These are phyloP conservation scores for Drosophila azteca DNA, from an alignment of 1,140 invertebrate species.

Conservation along the genomic window DNA sequence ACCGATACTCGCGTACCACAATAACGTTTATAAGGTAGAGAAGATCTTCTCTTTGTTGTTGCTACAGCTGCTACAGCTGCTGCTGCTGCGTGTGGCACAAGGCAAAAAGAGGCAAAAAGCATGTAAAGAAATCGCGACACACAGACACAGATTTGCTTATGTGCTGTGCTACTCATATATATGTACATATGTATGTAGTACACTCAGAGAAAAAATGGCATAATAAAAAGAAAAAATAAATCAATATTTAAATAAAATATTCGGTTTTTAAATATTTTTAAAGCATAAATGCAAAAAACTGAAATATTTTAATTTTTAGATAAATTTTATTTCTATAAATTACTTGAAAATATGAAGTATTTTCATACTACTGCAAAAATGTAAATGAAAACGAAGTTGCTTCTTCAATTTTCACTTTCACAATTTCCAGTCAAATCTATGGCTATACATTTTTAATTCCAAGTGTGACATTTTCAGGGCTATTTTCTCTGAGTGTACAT, in stretches of 20 bases:
- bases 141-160: slow-evolving; percentile 45
- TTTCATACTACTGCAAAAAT: no score
- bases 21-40: slow-evolving; percentile 40
- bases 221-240: not conserved
- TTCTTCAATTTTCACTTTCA: no score
- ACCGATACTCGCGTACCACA: slow-evolving; percentile 23
- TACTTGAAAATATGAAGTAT: no score
- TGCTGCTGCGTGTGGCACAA: slow-evolving; percentile 30
- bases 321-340: no score
- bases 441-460: no score
- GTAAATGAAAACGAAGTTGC: no score
- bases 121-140: slow-evolving; percentile 57
- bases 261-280: no score
- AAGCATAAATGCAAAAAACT: no score
- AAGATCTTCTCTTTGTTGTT: slow-evolving; percentile 30
- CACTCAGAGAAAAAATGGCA: slow-evolving; percentile 7
- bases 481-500: not conserved
- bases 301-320: no score
- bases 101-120: not conserved
- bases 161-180: not conserved
- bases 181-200: not conserved
- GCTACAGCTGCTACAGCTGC: slow-evolving; percentile 12
- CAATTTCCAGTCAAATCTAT: no score
- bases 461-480: no score
- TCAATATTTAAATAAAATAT: no score